A percentile compares a stretch with the other conserved stretches of the same genome.
phyloP scores from a whole-genome alignment of 2,888 invertebrate genomes.

The Furcula furcula region DNA sequence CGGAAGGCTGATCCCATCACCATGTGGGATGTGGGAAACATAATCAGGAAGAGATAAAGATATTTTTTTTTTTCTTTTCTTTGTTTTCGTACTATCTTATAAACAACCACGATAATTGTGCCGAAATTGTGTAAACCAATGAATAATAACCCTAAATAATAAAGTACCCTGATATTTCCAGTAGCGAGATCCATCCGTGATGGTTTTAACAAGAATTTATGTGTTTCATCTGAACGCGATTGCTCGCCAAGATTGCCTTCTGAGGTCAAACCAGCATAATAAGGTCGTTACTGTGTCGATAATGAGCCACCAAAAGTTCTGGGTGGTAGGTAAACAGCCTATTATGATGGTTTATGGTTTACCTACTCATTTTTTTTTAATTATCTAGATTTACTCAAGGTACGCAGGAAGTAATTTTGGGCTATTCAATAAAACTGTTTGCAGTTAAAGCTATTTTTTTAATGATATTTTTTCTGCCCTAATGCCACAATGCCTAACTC shows the following conservation, averaged over 20 bases:
- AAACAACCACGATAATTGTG: no score
- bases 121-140: no score
- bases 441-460: no score
- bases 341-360: slow-evolving; percentile 13
- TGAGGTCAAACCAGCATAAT: slow-evolving; percentile 24
- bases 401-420: not conserved
- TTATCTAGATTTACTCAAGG: not conserved
- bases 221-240: slow-evolving; percentile 14
- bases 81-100: no score
- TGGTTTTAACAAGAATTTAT: slow-evolving; percentile 24
- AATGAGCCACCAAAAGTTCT: slow-evolving; percentile 21
- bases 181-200: not conserved
- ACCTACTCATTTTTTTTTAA: not conserved
- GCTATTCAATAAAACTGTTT: no score
- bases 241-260: slow-evolving; percentile 2
- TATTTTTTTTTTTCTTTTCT: no score
- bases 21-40: no score
- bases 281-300: slow-evolving; percentile 12
- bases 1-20: no score
- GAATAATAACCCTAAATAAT: no score
- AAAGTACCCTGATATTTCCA: not conserved
- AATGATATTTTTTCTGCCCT: no score
- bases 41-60: no score
- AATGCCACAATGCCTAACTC: no score
- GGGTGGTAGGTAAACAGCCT: slow-evolving; percentile 5